These are phyloP conservation scores for Lasioglossum figueresi DNA, from an alignment of 2,888 invertebrate genomes.

Conservation along the genomic window DNA sequence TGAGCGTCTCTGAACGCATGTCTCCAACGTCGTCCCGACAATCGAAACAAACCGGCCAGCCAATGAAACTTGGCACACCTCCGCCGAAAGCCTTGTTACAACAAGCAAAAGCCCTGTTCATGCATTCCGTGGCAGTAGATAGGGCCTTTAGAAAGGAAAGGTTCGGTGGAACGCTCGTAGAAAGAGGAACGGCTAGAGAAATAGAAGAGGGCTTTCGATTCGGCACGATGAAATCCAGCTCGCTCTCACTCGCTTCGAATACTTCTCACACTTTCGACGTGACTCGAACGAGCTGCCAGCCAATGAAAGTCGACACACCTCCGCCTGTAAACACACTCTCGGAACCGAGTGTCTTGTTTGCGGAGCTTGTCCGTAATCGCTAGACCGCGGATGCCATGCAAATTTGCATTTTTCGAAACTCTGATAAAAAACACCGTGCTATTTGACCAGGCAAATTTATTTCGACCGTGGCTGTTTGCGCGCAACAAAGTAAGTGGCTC, in stretches of 20 bases:
- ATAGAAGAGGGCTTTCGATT: not conserved
- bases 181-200: not conserved
- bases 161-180: not conserved
- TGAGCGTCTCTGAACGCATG: not conserved
- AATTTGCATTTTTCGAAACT: slow-evolving; percentile 7
- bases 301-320: slow-evolving; percentile 11
- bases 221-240: slow-evolving; percentile 3
- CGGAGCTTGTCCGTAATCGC: not conserved
- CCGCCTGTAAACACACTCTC: not conserved
- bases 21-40: not conserved
- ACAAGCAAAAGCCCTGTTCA: not conserved
- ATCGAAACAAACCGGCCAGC: not conserved
- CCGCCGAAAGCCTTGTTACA: not conserved
- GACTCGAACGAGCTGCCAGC: not conserved
- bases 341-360: not conserved
- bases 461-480: not conserved
- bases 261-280: not conserved
- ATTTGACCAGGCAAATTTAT: not conserved
- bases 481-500: not conserved
- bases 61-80: not conserved
- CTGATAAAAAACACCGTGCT: not conserved
- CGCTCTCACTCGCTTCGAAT: slow-evolving; percentile 3
- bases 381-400: not conserved
- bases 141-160: not conserved
- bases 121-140: not conserved